Evolutionary conservation across 2,888 invertebrate species (phyloP).

Genomic region (Patella pellucida): DNA sequence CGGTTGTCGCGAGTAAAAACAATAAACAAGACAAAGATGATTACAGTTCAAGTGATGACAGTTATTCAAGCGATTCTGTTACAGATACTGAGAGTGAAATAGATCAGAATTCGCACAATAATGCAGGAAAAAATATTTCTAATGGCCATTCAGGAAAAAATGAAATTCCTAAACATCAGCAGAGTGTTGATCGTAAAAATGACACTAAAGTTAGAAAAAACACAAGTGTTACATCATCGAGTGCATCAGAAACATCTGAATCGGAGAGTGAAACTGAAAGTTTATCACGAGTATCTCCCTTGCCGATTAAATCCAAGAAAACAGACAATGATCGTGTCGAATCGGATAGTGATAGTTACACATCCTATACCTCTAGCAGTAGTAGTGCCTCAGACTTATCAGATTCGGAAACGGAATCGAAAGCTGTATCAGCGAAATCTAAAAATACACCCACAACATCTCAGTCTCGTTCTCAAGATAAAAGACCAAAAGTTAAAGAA

Average conservation of each 20-base stretch:
- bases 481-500: conserved; percentile 28
- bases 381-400: conserved; percentile 26
- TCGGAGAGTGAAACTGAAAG: conserved; percentile 1
- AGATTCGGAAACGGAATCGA: conserved; percentile 20
- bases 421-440: not conserved
- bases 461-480: conserved; percentile 31
- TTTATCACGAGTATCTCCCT: not conserved
- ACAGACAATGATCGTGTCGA: not conserved
- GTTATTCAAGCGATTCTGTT: conserved; percentile 24
- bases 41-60: conserved; percentile 27
- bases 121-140: not conserved
- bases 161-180: conserved; percentile 22
- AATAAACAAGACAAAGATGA: conserved; percentile 10
- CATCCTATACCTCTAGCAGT: not conserved
- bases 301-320: not conserved
- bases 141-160: conserved; percentile 20
- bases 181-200: conserved; percentile 16
- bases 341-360: conserved; percentile 24
- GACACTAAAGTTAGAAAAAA: conserved; percentile 19
- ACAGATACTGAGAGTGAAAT: conserved; percentile 29
- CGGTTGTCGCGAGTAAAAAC: conserved; percentile 9
- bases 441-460: conserved; percentile 15
- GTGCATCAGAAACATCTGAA: not conserved
- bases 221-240: conserved; percentile 1
- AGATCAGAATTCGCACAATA: not conserved